A percentile compares a stretch with the other conserved stretches of the same genome.
Conservation (phyloP, 2,113 vertebrate genomes). For the Rhegmatorhina hoffmannsi region DNA sequence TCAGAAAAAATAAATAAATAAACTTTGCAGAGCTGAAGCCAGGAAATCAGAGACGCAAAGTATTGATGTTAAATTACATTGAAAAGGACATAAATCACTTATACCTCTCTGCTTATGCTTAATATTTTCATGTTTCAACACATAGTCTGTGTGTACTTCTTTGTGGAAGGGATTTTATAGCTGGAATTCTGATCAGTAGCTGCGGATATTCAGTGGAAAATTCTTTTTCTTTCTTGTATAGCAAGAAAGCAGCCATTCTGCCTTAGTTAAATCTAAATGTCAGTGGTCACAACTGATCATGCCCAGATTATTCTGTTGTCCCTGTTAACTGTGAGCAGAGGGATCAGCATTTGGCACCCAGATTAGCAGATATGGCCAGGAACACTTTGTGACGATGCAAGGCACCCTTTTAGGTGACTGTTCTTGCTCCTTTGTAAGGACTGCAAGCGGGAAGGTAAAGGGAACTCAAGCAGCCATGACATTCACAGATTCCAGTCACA, state of each 20-base stretch:
- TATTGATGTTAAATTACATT: constrained; percentile 52
- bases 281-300: neutral
- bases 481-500: constrained; percentile 8
- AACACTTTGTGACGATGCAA: neutral
- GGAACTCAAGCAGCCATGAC: neutral
- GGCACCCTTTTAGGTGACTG: neutral
- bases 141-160: neutral
- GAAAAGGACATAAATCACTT: constrained; percentile 43
- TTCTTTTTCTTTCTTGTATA: neutral
- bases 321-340: neutral
- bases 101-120: constrained; percentile 51
- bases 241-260: neutral
- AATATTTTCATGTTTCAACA: constrained; percentile 50
- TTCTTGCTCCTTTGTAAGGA: neutral
- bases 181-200: neutral
- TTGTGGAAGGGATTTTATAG: neutral
- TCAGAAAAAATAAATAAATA: constrained; percentile 15
- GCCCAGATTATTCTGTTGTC: constrained; percentile 18
- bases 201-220: neutral
- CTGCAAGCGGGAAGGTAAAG: neutral
- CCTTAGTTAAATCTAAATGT: constrained; percentile 33
- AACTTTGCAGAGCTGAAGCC: constrained; percentile 20
- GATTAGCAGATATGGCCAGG: neutral
- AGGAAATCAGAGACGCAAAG: constrained; percentile 34
- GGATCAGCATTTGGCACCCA: neutral